Conservation (phyloP, 2,113 vertebrate species). For the Puma concolor region DNA sequence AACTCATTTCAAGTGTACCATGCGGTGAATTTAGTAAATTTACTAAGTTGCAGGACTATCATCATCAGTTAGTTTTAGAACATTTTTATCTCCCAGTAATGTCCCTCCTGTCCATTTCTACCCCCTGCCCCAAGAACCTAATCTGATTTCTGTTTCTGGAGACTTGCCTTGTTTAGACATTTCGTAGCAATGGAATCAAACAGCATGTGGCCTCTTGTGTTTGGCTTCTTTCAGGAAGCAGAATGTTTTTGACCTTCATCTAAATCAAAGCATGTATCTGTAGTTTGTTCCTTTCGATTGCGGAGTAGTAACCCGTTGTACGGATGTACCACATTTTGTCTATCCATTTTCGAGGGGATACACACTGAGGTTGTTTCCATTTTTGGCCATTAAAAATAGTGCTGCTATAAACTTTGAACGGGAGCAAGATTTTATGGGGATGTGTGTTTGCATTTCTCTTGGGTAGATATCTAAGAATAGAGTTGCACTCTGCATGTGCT, state of each 20-base stretch:
- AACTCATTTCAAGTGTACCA: neutral
- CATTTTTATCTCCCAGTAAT: neutral
- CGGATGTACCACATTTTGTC: neutral
- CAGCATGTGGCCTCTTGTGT: neutral
- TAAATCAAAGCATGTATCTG: neutral
- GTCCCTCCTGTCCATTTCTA: neutral
- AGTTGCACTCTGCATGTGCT: neutral
- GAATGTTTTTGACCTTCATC: neutral
- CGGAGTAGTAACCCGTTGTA: neutral
- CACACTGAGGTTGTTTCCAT: neutral
- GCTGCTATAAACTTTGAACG: neutral
- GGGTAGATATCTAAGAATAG: neutral
- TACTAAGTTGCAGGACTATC: neutral
- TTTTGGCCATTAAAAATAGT: neutral
- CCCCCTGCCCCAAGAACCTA: neutral
- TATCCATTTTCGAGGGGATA: neutral
- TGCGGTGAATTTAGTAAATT: neutral
- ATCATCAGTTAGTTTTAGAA: neutral
- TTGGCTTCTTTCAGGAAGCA: neutral
- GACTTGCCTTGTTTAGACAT: neutral
- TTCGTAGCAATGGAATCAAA: neutral
- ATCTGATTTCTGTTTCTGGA: neutral
- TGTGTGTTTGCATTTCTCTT: neutral
- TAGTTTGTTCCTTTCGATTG: neutral
- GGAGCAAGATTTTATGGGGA: neutral